Percentiles rank a stretch among this genome's conserved stretches.
phyloP scores from a whole-genome alignment of 1,140 invertebrate genomes.

The Apis laboriosa region DNA sequence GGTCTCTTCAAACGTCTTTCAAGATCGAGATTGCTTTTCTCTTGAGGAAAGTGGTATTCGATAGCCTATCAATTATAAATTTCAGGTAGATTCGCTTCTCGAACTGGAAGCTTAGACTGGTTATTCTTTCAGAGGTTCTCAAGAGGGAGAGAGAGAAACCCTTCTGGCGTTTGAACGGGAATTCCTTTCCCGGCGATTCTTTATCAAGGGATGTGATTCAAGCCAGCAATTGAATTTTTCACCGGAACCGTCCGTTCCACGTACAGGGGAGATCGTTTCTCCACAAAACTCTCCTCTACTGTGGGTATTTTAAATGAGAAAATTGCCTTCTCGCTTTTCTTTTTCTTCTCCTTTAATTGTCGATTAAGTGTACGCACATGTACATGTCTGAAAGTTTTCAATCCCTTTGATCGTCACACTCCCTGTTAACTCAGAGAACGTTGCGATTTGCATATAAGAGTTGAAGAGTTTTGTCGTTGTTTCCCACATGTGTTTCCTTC shows the following conservation, averaged over 20 bases:
- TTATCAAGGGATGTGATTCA: slow-evolving; percentile 30
- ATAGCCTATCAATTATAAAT: slow-evolving; percentile 23
- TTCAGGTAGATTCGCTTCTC: background rate
- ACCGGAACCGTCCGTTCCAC: background rate
- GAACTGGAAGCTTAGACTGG: background rate
- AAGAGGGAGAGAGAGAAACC: background rate
- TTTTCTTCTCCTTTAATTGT: background rate
- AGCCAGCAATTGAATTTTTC: slow-evolving; percentile 30
- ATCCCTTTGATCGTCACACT: background rate
- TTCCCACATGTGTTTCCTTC: background rate
- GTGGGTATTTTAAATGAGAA: slow-evolving; percentile 6
- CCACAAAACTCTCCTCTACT: background rate
- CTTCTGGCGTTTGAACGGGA: background rate
- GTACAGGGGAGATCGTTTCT: slow-evolving; percentile 1
- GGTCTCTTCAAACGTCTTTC: background rate
- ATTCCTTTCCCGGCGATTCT: slow-evolving; percentile 26
- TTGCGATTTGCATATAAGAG: slow-evolving; percentile 22
- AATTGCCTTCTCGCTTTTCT: background rate
- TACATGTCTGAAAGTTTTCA: slow-evolving; percentile 16
- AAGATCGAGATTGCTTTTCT: slow-evolving; percentile 12
- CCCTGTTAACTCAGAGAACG: background rate
- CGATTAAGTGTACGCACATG: slow-evolving; percentile 14
- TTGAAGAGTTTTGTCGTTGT: background rate
- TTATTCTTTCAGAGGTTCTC: slow-evolving; percentile 2
- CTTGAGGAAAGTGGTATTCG: background rate